Base-by-base conservation (phyloP, 2,888 invertebrate species). In the Drosophila differens region DNA sequence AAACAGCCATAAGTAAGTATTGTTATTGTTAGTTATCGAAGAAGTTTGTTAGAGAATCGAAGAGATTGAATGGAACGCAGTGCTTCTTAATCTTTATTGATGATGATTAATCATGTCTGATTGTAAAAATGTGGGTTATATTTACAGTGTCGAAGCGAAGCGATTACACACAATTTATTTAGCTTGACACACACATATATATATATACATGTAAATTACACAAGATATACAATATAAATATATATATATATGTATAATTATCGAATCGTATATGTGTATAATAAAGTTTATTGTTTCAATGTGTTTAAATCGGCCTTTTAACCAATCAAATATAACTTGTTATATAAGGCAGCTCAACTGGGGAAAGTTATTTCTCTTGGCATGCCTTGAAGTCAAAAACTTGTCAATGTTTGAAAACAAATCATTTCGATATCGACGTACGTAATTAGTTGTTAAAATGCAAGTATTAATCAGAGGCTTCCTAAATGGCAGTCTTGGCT, bases 221-320 rank as follows among this genome's bases (percentile, higher is more conserved):
- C 53, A 33, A 72, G 57, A 57, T 76, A 70, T 59, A 47, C 47
- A 47, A 47, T 16, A 47, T 47, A 37, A 30, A n/a, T 44, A 67
- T 47, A 64, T 60, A 70, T 82, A 68, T 53, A 71, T 59, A 74
- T 58, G 53, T 82, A 72, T 82, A 83, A 82, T 79, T 85, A 85
- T 87, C 69, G 69, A 75, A 59, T 67, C 81, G 61, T 74, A 76
- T 79, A 67, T 78, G 67, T 90, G 75, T 80, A 74, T 61, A 85
- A 86, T 86, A 86, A 86, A 86, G 89, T 81, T 87, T 85, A 87
- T 85, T 85, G 90, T 88, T 85, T 85, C 70, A 81, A 81, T 75
- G 78, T 70, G 74, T 72, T 85, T 78, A 35, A 69, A 69, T 55
- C 4, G 1, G 47, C 39, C 14, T 53, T 70, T 59, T 12, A 6